A percentile compares a stretch with the other conserved stretches of the same genome.
phyloP scores from a whole-genome alignment of 2,888 invertebrate genomes.

The Heliconius charithonia region DNA sequence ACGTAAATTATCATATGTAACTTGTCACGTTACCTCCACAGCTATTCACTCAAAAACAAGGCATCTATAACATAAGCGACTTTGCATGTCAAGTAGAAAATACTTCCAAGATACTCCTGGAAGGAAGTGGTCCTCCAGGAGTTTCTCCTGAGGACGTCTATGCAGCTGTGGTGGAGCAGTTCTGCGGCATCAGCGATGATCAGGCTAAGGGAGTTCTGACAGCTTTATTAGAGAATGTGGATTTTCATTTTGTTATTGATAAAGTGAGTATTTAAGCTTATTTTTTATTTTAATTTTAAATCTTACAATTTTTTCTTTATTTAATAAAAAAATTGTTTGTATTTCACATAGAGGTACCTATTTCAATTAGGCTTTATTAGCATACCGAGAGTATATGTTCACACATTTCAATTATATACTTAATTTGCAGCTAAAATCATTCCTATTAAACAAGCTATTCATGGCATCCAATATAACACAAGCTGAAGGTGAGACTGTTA shows the following conservation, averaged over 20 bases:
- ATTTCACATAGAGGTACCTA: too few relatives aligned
- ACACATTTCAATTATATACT: neutral
- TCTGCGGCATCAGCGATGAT: constrained; percentile 74
- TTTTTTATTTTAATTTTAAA: neutral
- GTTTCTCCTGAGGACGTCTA: constrained; percentile 65
- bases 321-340: neutral
- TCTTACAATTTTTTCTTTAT: neutral
- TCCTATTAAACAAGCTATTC: constrained; percentile 75
- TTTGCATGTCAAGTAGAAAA: constrained; percentile 66
- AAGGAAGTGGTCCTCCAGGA: constrained; percentile 56
- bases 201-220: constrained; percentile 68
- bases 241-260: constrained; percentile 66
- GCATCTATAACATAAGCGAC: constrained; percentile 57
- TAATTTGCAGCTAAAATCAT: constrained; percentile 68
- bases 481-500: constrained; percentile 70
- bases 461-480: constrained; percentile 76
- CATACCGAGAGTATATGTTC: too few relatives aligned
- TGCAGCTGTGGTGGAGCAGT: constrained; percentile 70
- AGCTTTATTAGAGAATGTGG: constrained; percentile 72
- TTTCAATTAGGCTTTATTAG: too few relatives aligned
- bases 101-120: constrained; percentile 61
- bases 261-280: constrained; percentile 56
- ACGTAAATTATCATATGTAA: too few relatives aligned
- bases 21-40: constrained; percentile 45
- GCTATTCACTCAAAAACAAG: constrained; percentile 61